These are phyloP conservation scores for Marmota monax DNA, from an alignment of 2,113 vertebrate species.

Conservation along the genomic window DNA sequence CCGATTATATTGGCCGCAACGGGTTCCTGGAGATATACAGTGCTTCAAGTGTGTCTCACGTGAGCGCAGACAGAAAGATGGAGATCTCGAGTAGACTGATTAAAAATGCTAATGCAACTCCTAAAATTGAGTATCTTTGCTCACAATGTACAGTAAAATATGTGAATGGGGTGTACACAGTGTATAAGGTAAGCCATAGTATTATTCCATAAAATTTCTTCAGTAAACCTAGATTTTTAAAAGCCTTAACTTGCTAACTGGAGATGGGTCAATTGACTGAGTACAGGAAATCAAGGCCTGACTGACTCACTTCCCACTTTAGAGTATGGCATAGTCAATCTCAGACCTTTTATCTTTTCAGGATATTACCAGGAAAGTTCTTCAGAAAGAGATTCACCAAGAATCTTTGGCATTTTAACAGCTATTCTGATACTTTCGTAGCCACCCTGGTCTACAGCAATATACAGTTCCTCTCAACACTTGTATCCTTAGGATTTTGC, in stretches of 20 bases:
- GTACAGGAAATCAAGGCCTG: neutral
- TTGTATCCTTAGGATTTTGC: neutral
- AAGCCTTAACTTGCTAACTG: neutral
- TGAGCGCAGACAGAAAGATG: neutral
- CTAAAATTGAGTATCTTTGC: slow-evolving; percentile 48
- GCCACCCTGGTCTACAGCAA: neutral
- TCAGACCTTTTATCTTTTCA: neutral
- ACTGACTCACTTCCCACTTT: neutral
- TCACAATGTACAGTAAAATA: neutral
- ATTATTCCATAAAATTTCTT: slow-evolving; percentile 11
- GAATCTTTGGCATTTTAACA: neutral
- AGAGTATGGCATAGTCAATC: neutral
- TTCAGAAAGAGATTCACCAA: neutral
- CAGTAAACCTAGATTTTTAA: neutral
- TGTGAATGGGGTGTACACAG: slow-evolving; percentile 51
- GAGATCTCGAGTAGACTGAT: neutral
- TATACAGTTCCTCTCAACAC: neutral
- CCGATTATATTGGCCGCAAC: neutral
- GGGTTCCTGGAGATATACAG: slow-evolving; percentile 45
- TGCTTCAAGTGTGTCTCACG: neutral
- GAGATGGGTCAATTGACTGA: neutral
- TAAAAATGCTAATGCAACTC: neutral
- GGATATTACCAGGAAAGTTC: neutral
- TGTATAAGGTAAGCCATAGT: slow-evolving; percentile 38
- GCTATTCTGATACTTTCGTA: neutral